phyloP scores from a whole-genome alignment of 2,113 vertebrate genomes.

The Progne subis region DNA sequence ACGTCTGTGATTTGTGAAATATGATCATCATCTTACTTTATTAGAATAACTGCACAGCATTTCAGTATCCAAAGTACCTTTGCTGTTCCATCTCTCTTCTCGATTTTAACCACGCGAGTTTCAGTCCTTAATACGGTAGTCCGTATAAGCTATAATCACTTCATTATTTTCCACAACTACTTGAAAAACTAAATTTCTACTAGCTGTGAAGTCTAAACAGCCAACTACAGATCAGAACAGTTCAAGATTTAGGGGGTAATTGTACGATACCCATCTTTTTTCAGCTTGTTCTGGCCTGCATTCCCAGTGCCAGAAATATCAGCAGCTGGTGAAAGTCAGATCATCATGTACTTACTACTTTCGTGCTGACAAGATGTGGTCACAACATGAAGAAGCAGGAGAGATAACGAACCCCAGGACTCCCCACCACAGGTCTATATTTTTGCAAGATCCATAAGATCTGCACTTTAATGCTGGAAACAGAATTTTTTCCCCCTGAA shows the following conservation, averaged over 20 bases:
- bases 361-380: fast-evolving
- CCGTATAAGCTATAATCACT: background rate
- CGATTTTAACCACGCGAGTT: background rate
- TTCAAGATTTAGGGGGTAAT: background rate
- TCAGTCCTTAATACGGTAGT: background rate
- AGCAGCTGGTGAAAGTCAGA: background rate
- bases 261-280: background rate
- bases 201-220: background rate
- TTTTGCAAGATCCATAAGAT: background rate
- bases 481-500: fast-evolving
- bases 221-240: background rate
- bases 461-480: background rate
- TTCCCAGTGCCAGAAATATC: background rate
- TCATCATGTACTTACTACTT: background rate
- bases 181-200: background rate
- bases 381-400: background rate
- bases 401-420: background rate
- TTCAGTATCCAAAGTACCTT: background rate
- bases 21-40: background rate
- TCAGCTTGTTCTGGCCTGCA: background rate
- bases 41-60: background rate
- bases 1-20: background rate
- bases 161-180: background rate
- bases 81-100: background rate
- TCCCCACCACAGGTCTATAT: background rate